Base-by-base conservation (phyloP, 2,888 invertebrate genomes). In the Amphipoea oculea region DNA sequence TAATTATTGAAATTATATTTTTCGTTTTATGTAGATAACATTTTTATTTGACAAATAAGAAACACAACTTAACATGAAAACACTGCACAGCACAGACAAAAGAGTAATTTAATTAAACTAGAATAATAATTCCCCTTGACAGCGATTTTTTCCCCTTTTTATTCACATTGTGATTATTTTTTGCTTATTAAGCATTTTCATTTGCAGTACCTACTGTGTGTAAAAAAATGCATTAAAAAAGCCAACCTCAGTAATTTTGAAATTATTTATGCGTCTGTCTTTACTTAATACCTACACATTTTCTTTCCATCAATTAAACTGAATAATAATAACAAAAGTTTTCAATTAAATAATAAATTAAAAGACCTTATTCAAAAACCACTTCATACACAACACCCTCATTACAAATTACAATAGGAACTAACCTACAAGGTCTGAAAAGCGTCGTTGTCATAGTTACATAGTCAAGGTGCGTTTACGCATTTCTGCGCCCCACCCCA, bases 401-500 rank as follows among this genome's bases (percentile, higher is more conserved):
- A 62, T 79, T 60, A 71, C 68, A 83, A 66, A 65, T 45, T 48
- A 76, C 65, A 75, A 66, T 79, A 73, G 67, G 9, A 70, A 80
- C 82, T 76, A 81, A 77, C 68, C 65, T 51, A 70, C 86, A 87
- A 87, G 87, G 83, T 79, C 77, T 57, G 40, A n/a, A 66, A 65
- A 48, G 45, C 77, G 20, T 79, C 69, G 74, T 78, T 40, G 72
- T 72, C 82, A 83, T 67, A 74, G 51, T 77, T 72, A 73, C 70
- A 78, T 42, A 82, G 63, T 89, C 92, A 92, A 91, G 91, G 91
- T 86, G 62, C 70, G 63, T 45, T 65, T 23, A n/a, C 74, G 51
- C 83, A 88, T 88, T 88, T 85, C 76, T 73, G 76, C 79, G 79
- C 91, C 91, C 91, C 91, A 90, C 91, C 85, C 51, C 17, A 67